phyloP scores from a whole-genome alignment of 2,888 invertebrate species.

The Paralinhomoeus sp. region DNA sequence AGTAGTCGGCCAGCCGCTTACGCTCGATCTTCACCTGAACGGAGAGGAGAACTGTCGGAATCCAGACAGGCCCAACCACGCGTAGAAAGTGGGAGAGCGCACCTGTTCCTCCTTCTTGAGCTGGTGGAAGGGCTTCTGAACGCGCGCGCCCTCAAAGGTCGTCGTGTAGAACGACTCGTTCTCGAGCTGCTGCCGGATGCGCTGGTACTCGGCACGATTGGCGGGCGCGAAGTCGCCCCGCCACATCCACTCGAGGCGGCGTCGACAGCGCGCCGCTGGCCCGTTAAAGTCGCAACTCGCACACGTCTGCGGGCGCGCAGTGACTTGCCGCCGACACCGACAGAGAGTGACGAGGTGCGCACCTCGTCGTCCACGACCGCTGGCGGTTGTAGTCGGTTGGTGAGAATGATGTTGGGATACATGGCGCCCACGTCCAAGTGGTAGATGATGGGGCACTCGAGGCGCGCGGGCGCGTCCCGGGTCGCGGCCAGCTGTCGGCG shows the following conservation, averaged over 20 bases:
- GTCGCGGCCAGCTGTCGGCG: constrained; percentile 8
- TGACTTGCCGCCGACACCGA: too few relatives aligned
- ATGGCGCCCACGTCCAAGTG: constrained; percentile 98
- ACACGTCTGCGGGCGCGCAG: constrained; percentile 66
- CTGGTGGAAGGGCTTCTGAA: constrained; percentile 59
- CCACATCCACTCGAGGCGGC: constrained; percentile 94
- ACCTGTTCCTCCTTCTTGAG: constrained; percentile 45
- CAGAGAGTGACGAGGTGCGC: too few relatives aligned
- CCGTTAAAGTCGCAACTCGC: constrained; percentile 87
- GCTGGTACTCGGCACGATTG: constrained; percentile 62
- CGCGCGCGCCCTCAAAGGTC: constrained; percentile 42
- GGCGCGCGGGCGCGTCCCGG: constrained; percentile 55
- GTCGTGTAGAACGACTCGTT: constrained; percentile 71
- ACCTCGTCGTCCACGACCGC: not conserved
- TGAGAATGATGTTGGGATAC: constrained; percentile 98
- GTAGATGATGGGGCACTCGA: constrained; percentile 86
- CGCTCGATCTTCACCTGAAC: constrained; percentile 49
- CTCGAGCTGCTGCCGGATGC: constrained; percentile 86
- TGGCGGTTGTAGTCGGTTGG: constrained; percentile 61
- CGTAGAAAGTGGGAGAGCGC: too few relatives aligned
- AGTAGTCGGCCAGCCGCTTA: constrained; percentile 75
- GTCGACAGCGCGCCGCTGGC: constrained; percentile 65
- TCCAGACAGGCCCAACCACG: too few relatives aligned
- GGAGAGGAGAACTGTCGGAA: too few relatives aligned
- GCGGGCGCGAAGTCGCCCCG: constrained; percentile 73